Evolutionary conservation across 2,888 invertebrate genomes (phyloP), one percentile per base, ranked within the genome.

Genomic region (Trichogramma dendrolimi): DNA sequence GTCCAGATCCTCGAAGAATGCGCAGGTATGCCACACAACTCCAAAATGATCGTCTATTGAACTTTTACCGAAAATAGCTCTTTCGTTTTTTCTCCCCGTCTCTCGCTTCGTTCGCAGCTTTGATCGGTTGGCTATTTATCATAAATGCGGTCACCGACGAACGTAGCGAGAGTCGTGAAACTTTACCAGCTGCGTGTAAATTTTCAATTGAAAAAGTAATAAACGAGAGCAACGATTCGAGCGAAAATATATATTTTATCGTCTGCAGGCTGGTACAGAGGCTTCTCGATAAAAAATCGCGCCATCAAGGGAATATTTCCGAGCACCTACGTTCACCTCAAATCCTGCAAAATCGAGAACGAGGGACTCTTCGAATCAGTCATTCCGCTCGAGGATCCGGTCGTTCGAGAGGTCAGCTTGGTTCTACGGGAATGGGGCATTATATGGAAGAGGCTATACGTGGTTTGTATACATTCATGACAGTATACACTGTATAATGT

Each of bases 391-490:
- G 93, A 93, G 72, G 96, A 96, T 81, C 88, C 92, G 0, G 87
- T 94, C n/a, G 92, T 94, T 1, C 85, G 89, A 57, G 96, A 96
- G 81, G 93, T 95, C 58, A 92, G 94, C 0, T 88, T 92, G 67
- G 95, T 95, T 0, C 82, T 96, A 51, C 82, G 94, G 74, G 96
- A 96, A 86, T 96, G 96, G 96, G 91, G 90, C 11, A 84, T 90
- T 68, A 88, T 94, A 67, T 96, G 96, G 96, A 94, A 94, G 76
- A 88, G 88, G 70, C 85, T 94, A 52, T 96, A 90, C 84, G 90
- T 94, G 85, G 95, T 95, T 81, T 81, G 88, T 82, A 63, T 11
- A 4, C 6, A 51, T n/a, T 27, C 4, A 2, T n/a, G 6, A 55
- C 5, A 14, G 4, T 14, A 27, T 14, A 27, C 14, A 42, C 11